Base-by-base conservation (phyloP, 2,797 vertebrate genomes). In the Tadarida brasiliensis region DNA sequence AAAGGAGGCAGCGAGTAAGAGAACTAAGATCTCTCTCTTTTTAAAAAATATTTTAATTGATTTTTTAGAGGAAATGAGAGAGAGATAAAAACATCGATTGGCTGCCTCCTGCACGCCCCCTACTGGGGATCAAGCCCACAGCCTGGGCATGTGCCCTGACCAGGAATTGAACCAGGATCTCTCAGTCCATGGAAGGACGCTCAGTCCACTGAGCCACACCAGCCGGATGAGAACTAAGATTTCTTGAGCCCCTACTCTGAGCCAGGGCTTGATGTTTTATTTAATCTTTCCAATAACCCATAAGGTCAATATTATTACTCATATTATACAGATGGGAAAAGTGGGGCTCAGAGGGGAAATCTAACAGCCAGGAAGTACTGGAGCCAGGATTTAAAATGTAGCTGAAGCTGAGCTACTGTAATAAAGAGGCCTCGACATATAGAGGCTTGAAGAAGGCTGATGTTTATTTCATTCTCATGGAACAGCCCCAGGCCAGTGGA, bases 231-330 rank as follows among this genome's bases (percentile, higher is more conserved):
- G 17, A 81, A 67, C 16, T 44, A 51, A 49, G 44, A 77, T 94
- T 73, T 51, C 20, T 35, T 33, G 51, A 73, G 9, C 28, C 17
- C 17, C 35, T 71, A 19, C 51, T 68, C 16, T n/a, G 39, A 90
- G n/a, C 56, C 28, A 59, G 73, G 44, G 22, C 30, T 94, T 93
- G 39, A 51, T 56, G 63, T 74, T 80, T 95, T 63, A 70, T 84
- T 77, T 49, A 71, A 82, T 91, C 19, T 56, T 84, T 85, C 22
- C 16, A 47, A n/a, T 57, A 95, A 87, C 51, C 24, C 33, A 30
- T 63, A 35, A 86, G 54, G 19, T 81, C 1, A 2, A 47, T 84
- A 35, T 56, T 61, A 35, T 39, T 65, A 68, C 49, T 83, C 24
- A 5, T 51, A 6, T 77, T 84, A 94, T 57, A 77, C 49, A 81